Evolutionary conservation across 2,113 vertebrate genomes (phyloP).

Genomic region (Pungitius pungitius): DNA sequence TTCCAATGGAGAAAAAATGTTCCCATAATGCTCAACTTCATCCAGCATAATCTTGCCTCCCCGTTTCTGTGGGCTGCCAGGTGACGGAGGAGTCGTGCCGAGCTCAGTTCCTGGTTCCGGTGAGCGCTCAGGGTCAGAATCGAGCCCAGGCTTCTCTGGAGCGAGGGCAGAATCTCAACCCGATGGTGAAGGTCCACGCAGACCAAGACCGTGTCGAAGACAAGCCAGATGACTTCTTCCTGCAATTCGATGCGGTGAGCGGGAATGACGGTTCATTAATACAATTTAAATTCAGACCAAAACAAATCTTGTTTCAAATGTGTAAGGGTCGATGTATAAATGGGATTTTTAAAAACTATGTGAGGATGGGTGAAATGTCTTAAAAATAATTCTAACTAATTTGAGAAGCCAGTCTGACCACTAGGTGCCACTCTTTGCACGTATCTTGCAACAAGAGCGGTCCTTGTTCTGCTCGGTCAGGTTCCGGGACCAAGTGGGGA

Average conservation of each 20-base stretch:
- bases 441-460: background rate
- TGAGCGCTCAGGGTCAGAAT: constrained; percentile 84
- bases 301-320: background rate
- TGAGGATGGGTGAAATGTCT: background rate
- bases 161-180: constrained; percentile 93
- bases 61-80: constrained; percentile 65
- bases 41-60: background rate
- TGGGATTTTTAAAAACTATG: background rate
- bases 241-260: constrained; percentile 90
- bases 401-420: constrained; percentile 25
- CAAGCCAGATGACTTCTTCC: constrained; percentile 90
- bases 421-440: constrained; percentile 46
- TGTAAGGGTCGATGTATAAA: too few relatives aligned
- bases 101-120: constrained; percentile 91
- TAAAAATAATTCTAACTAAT: background rate
- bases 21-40: background rate
- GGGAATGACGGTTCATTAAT: background rate
- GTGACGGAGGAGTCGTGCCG: constrained; percentile 85
- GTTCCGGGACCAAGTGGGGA: background rate
- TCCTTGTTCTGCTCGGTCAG: background rate
- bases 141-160: constrained; percentile 89
- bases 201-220: constrained; percentile 82
- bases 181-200: constrained; percentile 93
- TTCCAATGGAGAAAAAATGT: background rate
- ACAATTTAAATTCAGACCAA: background rate